Evolutionary conservation across 2,888 invertebrate species (phyloP).

Genomic region (Phasia obesa): DNA sequence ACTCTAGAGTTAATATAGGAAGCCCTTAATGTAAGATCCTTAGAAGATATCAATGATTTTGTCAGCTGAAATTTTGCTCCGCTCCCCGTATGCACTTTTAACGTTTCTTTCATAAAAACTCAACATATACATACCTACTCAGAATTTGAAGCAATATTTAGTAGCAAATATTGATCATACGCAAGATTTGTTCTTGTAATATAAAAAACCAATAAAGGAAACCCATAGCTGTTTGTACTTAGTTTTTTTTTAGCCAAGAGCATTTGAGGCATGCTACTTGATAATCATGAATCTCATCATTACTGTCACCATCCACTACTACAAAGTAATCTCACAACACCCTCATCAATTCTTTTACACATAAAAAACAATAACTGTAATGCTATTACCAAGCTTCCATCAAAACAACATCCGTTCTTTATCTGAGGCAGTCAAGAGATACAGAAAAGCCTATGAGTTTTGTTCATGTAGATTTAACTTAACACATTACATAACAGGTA

Average conservation of each 20-base stretch:
- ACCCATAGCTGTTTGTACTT: conserved; percentile 81
- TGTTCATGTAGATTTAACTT: conserved; percentile 56
- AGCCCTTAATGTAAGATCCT: too few species aligned
- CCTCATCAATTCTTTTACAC: too few species aligned
- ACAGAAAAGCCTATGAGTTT: conserved; percentile 77
- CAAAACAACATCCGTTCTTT: conserved; percentile 71
- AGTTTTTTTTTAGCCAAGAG: conserved; percentile 77
- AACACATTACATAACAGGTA: conserved; percentile 29
- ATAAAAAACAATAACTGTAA: conserved; percentile 64
- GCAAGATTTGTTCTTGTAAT: too few species aligned
- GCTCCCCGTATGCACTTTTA: too few species aligned
- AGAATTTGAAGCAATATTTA: conserved; percentile 76
- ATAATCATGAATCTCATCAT: conserved; percentile 11
- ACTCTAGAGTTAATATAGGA: too few species aligned
- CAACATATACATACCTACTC: too few species aligned
- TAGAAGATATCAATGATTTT: too few species aligned
- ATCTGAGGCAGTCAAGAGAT: conserved; percentile 75
- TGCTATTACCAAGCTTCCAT: conserved; percentile 71
- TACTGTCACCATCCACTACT: conserved; percentile 15
- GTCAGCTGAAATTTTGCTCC: too few species aligned
- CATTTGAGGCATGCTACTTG: conserved; percentile 50
- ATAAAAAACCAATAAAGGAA: conserved; percentile 82
- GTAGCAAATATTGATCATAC: conserved; percentile 77
- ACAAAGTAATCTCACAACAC: too few species aligned
- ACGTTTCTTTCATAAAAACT: too few species aligned